Conservation (phyloP, 2,888 invertebrate genomes). For the Labia minor region DNA sequence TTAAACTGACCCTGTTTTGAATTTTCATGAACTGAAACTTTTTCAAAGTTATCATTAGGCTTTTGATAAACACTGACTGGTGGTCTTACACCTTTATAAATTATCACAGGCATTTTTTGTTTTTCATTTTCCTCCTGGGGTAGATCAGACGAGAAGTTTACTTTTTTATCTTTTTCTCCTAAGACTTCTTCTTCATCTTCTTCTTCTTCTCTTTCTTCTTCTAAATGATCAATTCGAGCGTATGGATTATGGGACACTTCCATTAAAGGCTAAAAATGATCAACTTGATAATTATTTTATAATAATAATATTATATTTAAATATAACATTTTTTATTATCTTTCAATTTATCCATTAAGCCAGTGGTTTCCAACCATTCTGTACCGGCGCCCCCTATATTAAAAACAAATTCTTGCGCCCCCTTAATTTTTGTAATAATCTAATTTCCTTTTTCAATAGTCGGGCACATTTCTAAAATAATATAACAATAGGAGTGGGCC, state of each 20-base stretch:
- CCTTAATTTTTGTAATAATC: too few species aligned
- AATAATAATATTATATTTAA: background rate
- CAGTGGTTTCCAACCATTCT: too few species aligned
- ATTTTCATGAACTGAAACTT: slow-evolving; percentile 14
- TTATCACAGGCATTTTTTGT: slow-evolving; percentile 33
- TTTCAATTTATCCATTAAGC: too few species aligned
- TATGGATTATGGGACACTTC: background rate
- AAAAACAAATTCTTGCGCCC: too few species aligned
- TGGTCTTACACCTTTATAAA: slow-evolving; percentile 34
- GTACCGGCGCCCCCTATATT: too few species aligned
- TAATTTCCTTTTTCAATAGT: too few species aligned
- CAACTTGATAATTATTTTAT: background rate
- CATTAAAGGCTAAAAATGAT: background rate
- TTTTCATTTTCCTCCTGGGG: background rate
- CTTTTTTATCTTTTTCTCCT: background rate
- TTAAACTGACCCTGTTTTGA: background rate
- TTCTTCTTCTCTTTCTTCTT: background rate
- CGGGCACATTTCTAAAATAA: too few species aligned
- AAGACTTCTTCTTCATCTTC: background rate
- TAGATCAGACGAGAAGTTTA: background rate
- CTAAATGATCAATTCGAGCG: background rate
- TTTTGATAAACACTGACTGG: slow-evolving; percentile 35
- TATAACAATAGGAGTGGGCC: too few species aligned
- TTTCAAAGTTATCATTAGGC: slow-evolving; percentile 22
- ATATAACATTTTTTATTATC: background rate